phyloP scores from a whole-genome alignment of 1,140 invertebrate species.

The Bombus confusus region DNA sequence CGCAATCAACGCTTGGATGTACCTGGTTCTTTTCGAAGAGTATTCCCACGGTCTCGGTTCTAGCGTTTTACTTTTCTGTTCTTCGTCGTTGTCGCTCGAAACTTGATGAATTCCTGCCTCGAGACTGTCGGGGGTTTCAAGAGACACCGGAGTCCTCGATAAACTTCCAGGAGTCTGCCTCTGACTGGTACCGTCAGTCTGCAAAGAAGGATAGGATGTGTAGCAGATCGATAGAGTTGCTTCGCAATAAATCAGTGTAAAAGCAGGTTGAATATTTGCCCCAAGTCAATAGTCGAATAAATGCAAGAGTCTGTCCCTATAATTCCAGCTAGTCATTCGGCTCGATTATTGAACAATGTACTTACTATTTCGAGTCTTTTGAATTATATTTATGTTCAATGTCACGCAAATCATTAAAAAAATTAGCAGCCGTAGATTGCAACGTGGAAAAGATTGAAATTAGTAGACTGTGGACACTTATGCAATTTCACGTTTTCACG shows the following conservation, averaged over 20 bases:
- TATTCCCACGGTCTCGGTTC: constrained; percentile 69
- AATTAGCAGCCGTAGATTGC: neutral
- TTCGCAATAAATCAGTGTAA: constrained; percentile 4
- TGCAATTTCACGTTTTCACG: no score
- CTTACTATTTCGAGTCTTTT: neutral
- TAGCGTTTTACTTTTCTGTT: constrained; percentile 56
- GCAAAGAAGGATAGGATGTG: constrained; percentile 19
- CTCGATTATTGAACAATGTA: neutral
- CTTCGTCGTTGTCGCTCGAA: constrained; percentile 76
- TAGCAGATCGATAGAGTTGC: neutral
- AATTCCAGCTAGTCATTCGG: neutral
- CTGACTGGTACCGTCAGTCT: constrained; percentile 79
- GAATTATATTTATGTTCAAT: neutral
- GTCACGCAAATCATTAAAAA: neutral
- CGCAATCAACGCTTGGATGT: constrained; percentile 10
- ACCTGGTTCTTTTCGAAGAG: constrained; percentile 71
- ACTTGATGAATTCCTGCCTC: constrained; percentile 71
- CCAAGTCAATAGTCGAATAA: neutral
- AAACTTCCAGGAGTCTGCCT: constrained; percentile 72
- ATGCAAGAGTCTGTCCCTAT: neutral
- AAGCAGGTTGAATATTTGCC: neutral
- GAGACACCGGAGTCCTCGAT: constrained; percentile 73
- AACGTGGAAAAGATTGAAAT: no score
- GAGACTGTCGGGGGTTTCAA: constrained; percentile 73
- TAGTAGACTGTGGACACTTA: no score